Percentiles rank a stretch among this genome's conserved stretches.
phyloP scores from a whole-genome alignment of 2,113 vertebrate species.

The Dascyllus trimaculatus region DNA sequence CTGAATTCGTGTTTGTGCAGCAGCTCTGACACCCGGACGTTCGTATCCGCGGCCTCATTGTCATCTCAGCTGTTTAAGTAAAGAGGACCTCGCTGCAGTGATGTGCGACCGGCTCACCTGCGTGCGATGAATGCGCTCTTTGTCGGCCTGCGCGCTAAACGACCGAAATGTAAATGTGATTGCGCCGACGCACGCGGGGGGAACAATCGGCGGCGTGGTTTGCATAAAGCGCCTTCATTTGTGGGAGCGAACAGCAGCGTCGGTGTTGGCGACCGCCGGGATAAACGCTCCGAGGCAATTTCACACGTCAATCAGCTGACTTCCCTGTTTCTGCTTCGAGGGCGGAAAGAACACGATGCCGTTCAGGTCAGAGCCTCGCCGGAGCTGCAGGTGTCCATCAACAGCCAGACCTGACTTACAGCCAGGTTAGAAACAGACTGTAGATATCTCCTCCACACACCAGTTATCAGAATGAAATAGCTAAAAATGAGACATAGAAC shows the following conservation, averaged over 20 bases:
- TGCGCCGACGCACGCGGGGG: slow-evolving; percentile 47
- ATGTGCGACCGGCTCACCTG: slow-evolving; percentile 21
- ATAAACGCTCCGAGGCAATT: slow-evolving; percentile 33
- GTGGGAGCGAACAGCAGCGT: slow-evolving; percentile 16
- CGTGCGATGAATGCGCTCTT: slow-evolving; percentile 13
- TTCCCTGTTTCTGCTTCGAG: neutral
- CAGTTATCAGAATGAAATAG: too few species aligned
- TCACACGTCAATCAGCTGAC: slow-evolving; percentile 29
- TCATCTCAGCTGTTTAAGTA: neutral
- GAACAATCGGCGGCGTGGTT: slow-evolving; percentile 24
- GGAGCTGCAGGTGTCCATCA: neutral
- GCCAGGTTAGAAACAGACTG: too few species aligned
- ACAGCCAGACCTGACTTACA: too few species aligned
- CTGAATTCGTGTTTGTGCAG: too few species aligned
- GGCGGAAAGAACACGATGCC: neutral
- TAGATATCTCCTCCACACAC: too few species aligned
- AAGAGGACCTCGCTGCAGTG: neutral
- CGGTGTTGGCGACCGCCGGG: slow-evolving; percentile 1
- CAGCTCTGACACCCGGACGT: too few species aligned
- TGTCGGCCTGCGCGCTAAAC: neutral
- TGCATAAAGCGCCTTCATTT: slow-evolving; percentile 49
- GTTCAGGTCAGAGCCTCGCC: neutral
- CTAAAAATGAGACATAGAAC: too few species aligned
- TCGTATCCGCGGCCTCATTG: neutral
- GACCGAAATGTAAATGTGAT: slow-evolving; percentile 61